Conservation (phyloP, 2,888 invertebrate genomes). For the Pollenia angustigena region DNA sequence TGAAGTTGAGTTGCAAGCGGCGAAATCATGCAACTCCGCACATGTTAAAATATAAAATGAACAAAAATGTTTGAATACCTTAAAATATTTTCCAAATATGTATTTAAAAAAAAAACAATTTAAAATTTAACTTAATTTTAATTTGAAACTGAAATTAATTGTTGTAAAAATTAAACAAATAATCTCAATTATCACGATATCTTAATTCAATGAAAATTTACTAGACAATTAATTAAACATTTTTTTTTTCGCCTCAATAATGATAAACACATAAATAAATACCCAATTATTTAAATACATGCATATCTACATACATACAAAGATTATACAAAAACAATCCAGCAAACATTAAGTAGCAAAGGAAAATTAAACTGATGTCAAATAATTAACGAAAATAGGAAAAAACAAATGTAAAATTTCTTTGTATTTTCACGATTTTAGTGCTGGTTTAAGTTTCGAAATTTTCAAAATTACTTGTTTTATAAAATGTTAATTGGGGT, state of each 20-base stretch:
- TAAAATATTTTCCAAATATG: no score
- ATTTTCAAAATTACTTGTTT: no score
- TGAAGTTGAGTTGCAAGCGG: no score
- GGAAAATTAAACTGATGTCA: no score
- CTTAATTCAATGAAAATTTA: constrained; percentile 38
- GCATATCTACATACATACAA: not conserved
- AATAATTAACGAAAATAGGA: no score
- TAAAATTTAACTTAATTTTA: not conserved
- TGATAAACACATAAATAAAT: constrained; percentile 2
- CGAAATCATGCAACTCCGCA: no score
- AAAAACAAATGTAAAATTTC: no score
- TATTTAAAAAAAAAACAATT: not conserved
- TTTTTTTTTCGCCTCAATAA: not conserved
- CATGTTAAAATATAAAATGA: no score
- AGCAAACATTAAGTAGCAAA: no score
- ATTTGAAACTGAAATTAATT: not conserved
- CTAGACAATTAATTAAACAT: not conserved
- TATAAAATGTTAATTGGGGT: constrained; percentile 8
- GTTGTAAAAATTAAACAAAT: not conserved
- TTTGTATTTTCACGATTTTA: no score
- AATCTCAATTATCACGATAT: constrained; percentile 6
- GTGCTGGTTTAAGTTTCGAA: no score
- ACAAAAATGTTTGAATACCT: no score
- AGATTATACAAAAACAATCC: not conserved
- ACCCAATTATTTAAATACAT: not conserved